Evolutionary conservation across 2,888 invertebrate genomes (phyloP).

Genomic region (Meghimatium bilineatum): DNA sequence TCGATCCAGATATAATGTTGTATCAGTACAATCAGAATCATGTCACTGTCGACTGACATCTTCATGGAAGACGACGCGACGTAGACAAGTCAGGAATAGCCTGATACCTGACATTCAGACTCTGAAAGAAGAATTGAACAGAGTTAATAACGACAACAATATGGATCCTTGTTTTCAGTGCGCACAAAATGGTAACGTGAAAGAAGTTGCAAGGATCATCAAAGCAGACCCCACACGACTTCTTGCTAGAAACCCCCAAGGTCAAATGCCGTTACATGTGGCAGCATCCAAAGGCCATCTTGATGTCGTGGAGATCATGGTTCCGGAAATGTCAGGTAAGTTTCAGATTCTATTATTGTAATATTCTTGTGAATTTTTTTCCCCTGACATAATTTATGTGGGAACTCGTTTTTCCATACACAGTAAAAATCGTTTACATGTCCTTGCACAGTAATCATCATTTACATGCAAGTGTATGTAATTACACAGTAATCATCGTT

Average conservation of each 20-base stretch:
- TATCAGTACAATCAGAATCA: background rate
- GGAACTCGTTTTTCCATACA: no score
- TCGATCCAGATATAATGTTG: background rate
- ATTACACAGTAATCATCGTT: no score
- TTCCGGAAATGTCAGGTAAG: constrained; percentile 85
- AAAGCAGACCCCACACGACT: constrained; percentile 85
- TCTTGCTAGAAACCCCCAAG: constrained; percentile 84
- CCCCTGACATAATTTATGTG: no score
- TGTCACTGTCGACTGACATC: background rate
- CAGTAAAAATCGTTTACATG: no score
- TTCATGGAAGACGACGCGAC: background rate
- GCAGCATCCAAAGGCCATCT: constrained; percentile 87
- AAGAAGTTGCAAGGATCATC: constrained; percentile 87
- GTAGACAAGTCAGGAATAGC: background rate
- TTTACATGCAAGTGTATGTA: no score
- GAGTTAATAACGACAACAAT: background rate
- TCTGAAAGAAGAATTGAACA: background rate
- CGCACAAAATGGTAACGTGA: constrained; percentile 89
- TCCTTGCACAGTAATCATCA: no score
- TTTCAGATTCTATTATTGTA: background rate
- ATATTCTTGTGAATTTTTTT: no score
- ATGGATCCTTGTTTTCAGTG: constrained; percentile 81
- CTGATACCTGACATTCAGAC: background rate
- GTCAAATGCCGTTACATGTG: constrained; percentile 87
- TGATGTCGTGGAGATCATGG: constrained; percentile 86